phyloP scores from a whole-genome alignment of 1,140 invertebrate genomes.

The Andrena cerasifolii region DNA sequence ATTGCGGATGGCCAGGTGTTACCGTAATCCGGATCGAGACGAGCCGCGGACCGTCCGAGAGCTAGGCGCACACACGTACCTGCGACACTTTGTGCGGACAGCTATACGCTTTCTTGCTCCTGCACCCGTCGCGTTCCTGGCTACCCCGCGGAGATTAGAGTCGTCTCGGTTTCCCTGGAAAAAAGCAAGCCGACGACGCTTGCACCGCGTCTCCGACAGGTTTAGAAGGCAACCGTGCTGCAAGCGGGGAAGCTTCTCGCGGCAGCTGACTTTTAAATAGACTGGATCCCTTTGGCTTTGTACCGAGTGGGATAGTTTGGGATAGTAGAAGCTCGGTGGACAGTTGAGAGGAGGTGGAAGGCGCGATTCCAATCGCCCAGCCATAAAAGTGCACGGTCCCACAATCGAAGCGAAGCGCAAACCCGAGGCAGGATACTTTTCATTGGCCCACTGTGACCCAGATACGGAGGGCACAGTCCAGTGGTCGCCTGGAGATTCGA shows the following conservation, averaged over 20 bases:
- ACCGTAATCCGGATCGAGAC: conserved; percentile 75
- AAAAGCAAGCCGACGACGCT: not conserved
- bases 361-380: too few relatives aligned
- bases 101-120: conserved; percentile 17
- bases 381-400: too few relatives aligned
- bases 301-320: too few relatives aligned
- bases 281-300: too few relatives aligned
- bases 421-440: not conserved
- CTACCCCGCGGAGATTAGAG: conserved; percentile 28
- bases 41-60: conserved; percentile 48
- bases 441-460: not conserved
- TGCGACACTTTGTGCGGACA: conserved; percentile 28
- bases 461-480: not conserved
- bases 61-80: conserved; percentile 31
- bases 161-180: conserved; percentile 17
- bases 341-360: too few relatives aligned
- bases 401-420: too few relatives aligned
- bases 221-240: not conserved
- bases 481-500: not conserved
- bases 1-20: conserved; percentile 80
- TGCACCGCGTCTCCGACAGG: not conserved
- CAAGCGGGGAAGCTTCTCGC: not conserved
- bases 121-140: conserved; percentile 12
- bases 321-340: too few relatives aligned
- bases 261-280: not conserved